A percentile compares a stretch with the other conserved stretches of the same genome.
Conservation (phyloP, 1,140 invertebrate species). For the Pachypeltis micranthus region DNA sequence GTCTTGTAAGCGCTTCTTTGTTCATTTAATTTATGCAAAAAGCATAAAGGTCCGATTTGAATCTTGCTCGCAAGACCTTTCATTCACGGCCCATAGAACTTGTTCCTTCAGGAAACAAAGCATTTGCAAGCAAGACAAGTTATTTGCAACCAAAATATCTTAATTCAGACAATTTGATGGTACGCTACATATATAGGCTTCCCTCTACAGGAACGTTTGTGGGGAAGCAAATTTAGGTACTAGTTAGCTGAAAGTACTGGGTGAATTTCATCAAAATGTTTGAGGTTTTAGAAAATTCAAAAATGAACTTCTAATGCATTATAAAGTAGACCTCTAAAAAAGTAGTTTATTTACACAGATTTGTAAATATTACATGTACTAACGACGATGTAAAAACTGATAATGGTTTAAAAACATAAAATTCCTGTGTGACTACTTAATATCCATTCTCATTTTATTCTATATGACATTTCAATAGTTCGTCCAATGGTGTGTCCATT, state of each 20-base stretch:
- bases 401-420: not conserved
- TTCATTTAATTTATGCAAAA: not conserved
- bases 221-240: no score
- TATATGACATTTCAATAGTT: not conserved
- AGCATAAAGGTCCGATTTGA: not conserved
- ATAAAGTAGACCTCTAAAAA: not conserved
- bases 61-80: not conserved
- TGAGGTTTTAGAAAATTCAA: not conserved
- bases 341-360: not conserved
- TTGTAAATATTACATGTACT: not conserved
- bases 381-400: not conserved
- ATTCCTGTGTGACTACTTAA: not conserved
- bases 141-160: no score
- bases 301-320: not conserved
- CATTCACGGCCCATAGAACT: not conserved
- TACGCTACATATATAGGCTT: no score
- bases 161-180: no score
- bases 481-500: not conserved
- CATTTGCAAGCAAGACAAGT: not conserved
- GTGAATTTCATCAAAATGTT: no score
- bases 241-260: no score
- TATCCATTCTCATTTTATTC: not conserved
- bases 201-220: no score
- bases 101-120: not conserved
- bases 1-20: not conserved